Conservation (phyloP, 2,888 invertebrate genomes). For the Drosophila antonietae region DNA sequence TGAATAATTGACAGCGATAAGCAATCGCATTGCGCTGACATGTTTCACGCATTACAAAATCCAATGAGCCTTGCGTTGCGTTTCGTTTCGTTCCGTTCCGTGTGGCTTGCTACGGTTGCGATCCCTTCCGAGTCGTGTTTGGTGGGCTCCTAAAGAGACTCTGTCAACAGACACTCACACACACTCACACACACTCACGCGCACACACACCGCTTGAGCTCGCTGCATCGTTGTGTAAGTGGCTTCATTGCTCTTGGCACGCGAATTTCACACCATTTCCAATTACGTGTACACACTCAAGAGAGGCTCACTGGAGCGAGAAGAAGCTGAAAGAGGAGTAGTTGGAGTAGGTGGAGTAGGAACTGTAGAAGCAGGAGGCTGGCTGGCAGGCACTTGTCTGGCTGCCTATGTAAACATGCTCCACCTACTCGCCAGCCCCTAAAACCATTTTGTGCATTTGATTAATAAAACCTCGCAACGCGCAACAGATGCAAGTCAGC, state of each 20-base stretch:
- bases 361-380: conserved; percentile 25
- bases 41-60: conserved; percentile 82
- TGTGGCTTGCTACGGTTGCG: conserved; percentile 13
- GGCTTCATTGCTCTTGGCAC: conserved; percentile 58
- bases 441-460: conserved; percentile 81
- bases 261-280: conserved; percentile 80
- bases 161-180: conserved; percentile 38
- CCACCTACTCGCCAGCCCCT: conserved; percentile 78
- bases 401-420: conserved; percentile 75
- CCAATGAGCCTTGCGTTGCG: conserved; percentile 47
- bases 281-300: conserved; percentile 55
- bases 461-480: conserved; percentile 83
- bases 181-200: background rate
- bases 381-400: conserved; percentile 55
- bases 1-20: conserved; percentile 80
- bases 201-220: conserved; percentile 8
- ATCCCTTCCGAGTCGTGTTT: conserved; percentile 40
- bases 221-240: conserved; percentile 3
- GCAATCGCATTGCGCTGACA: conserved; percentile 81
- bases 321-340: background rate
- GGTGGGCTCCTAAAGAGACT: conserved; percentile 51
- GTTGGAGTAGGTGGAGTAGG: background rate
- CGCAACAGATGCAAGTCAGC: conserved; percentile 71
- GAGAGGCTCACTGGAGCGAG: conserved; percentile 11
- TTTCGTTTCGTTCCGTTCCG: conserved; percentile 19